Base-by-base conservation (phyloP, 23 tunicate species). In the Halocynthia aurantium region DNA sequence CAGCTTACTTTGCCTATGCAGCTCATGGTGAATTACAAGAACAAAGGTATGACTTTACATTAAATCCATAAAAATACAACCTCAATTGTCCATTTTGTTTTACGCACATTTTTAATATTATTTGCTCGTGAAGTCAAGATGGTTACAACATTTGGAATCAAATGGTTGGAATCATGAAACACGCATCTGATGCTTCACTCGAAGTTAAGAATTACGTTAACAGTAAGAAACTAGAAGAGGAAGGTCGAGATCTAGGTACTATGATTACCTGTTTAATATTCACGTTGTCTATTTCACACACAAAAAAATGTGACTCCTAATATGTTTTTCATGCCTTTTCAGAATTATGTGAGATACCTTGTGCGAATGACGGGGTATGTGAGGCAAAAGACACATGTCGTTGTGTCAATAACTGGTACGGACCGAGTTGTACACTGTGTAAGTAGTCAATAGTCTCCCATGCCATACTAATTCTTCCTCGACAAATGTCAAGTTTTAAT, bases 321-420 rank as follows among this genome's bases (percentile, higher is more conserved):
- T 1, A 18, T 60, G n/a, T 15, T 60, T 60, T 60, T 60, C 64
- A 58, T 58, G 1, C 2, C 17, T 11, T 84, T 85, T 8, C 68
- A 86, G 91, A 72, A 6, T 31, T 61, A 21, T 86, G 91, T 67
- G 17, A 54, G 61, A n/a, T 17, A 50, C 77, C 85, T 49, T 86
- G 91, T 57, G 22, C 49, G 50, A 86, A 86, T 50, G 85, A 82
- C 8, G 91, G 91, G 22, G 53, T 22, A 7, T 86, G 91, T 61
- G 61, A 75, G 51, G 75, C 50, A 6, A 52, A 82, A 6, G 81
- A 86, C 51, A 75, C 22, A 31, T 86, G 91, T 68, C 50, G 57
- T 6, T 86, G 91, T 53, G 51, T 81, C 5, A 75, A 77, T 61
- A 70, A 62, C 58, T 75, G 85, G 85, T 81, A 63, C 77, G 88